phyloP scores from a whole-genome alignment of 2,888 invertebrate genomes.

The Tetranychus truncatus region DNA sequence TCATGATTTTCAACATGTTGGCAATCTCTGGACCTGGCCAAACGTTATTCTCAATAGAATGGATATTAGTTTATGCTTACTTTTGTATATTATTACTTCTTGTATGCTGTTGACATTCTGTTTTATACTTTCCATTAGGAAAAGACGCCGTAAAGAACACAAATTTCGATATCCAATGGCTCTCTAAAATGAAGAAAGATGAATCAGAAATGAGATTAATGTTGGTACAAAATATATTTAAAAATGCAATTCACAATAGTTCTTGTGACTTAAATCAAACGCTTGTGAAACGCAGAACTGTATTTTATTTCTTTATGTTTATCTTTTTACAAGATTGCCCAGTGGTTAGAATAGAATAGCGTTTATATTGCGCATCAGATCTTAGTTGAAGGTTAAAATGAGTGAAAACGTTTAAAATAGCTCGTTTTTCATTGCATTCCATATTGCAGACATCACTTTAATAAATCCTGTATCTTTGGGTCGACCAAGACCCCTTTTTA shows the following conservation, averaged over 20 bases:
- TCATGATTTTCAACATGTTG: neutral
- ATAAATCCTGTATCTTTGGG: constrained; percentile 96
- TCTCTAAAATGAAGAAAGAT: neutral
- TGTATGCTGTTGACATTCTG: constrained; percentile 11
- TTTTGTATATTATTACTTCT: constrained; percentile 10
- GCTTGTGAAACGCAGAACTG: too few relatives aligned
- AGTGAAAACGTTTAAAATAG: neutral
- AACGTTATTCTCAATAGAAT: neutral
- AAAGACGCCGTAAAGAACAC: constrained; percentile 35
- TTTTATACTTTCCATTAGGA: constrained; percentile 4
- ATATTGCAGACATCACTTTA: constrained; percentile 47
- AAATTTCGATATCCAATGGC: neutral
- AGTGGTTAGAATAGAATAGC: neutral
- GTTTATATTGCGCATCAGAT: neutral
- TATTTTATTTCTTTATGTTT: too few relatives aligned
- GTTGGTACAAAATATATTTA: neutral
- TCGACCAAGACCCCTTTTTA: constrained; percentile 82
- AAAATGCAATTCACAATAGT: too few relatives aligned
- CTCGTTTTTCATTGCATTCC: constrained; percentile 22
- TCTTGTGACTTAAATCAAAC: too few relatives aligned
- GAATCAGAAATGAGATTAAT: neutral
- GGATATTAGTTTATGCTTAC: constrained; percentile 11
- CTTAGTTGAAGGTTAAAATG: neutral
- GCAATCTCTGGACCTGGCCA: neutral
- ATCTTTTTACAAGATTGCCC: neutral